Percentiles rank a stretch among this genome's conserved stretches.
phyloP scores from a whole-genome alignment of 2,888 invertebrate genomes.

The Brenthis daphne region DNA sequence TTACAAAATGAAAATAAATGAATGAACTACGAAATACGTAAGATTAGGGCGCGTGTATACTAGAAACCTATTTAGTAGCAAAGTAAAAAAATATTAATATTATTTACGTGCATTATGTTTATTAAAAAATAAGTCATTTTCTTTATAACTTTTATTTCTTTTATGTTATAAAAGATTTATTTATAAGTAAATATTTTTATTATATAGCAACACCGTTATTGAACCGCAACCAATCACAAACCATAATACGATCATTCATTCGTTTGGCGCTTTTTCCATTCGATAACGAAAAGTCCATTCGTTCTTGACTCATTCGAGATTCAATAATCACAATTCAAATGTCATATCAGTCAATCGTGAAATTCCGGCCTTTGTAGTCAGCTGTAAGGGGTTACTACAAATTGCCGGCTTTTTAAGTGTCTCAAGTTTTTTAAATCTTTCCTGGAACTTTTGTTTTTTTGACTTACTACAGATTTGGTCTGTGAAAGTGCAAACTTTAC shows the following conservation, averaged over 20 bases:
- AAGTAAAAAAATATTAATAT: no score
- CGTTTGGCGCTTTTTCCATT: background rate
- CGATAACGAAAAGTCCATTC: background rate
- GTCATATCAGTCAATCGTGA: constrained; percentile 61
- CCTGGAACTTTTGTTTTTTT: constrained; percentile 50
- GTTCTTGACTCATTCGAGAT: constrained; percentile 5
- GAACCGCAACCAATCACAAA: constrained; percentile 20
- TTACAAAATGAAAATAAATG: constrained; percentile 1
- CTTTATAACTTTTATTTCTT: background rate
- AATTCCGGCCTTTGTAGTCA: constrained; percentile 68
- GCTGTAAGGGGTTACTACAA: constrained; percentile 66
- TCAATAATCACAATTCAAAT: constrained; percentile 8
- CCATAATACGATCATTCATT: background rate
- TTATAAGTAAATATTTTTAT: constrained; percentile 1
- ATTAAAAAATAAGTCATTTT: no score
- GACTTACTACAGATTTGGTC: constrained; percentile 46
- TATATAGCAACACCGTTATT: constrained; percentile 21
- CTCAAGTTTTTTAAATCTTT: constrained; percentile 42
- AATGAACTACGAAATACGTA: background rate
- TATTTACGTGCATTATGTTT: no score
- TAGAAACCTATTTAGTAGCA: background rate
- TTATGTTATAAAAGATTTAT: no score
- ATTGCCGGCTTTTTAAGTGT: constrained; percentile 68
- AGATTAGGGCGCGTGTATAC: background rate
- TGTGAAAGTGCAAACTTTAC: constrained; percentile 64